These are phyloP conservation scores for Spodoptera exigua DNA, from an alignment of 2,888 invertebrate genomes.

Conservation along the genomic window DNA sequence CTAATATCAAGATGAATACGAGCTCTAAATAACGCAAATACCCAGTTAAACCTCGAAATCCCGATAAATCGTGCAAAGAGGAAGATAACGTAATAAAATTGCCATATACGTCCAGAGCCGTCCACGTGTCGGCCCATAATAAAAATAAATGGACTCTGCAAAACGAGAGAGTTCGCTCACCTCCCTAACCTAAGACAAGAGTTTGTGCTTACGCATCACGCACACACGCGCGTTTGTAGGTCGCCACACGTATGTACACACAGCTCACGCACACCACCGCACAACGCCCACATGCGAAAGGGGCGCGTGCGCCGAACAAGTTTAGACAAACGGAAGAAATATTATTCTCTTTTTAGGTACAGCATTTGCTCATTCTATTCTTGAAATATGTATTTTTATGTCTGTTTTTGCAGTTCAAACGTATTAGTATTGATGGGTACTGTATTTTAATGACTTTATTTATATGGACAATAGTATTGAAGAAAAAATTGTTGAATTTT, in stretches of 20 bases:
- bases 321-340: constrained; percentile 89
- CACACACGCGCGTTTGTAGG: constrained; percentile 74
- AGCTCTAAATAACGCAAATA: constrained; percentile 40
- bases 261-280: constrained; percentile 63
- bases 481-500: neutral
- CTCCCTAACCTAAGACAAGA: constrained; percentile 90
- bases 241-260: constrained; percentile 65
- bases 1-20: constrained; percentile 18
- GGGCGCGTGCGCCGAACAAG: constrained; percentile 86
- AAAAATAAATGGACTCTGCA: constrained; percentile 88
- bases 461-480: constrained; percentile 5
- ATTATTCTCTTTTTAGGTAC: constrained; percentile 87
- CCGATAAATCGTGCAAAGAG: constrained; percentile 67
- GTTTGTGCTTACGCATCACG: constrained; percentile 79
- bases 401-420: constrained; percentile 47
- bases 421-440: constrained; percentile 30
- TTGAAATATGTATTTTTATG: constrained; percentile 61
- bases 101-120: constrained; percentile 70
- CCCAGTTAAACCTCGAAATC: constrained; percentile 39
- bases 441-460: constrained; percentile 17
- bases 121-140: constrained; percentile 86
- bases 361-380: constrained; percentile 75
- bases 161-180: constrained; percentile 87
- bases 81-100: constrained; percentile 83
- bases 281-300: constrained; percentile 70